A percentile compares a stretch with the other conserved stretches of the same genome.
Conservation (phyloP, 2,797 vertebrate genomes). For the Danio aesculapii region DNA sequence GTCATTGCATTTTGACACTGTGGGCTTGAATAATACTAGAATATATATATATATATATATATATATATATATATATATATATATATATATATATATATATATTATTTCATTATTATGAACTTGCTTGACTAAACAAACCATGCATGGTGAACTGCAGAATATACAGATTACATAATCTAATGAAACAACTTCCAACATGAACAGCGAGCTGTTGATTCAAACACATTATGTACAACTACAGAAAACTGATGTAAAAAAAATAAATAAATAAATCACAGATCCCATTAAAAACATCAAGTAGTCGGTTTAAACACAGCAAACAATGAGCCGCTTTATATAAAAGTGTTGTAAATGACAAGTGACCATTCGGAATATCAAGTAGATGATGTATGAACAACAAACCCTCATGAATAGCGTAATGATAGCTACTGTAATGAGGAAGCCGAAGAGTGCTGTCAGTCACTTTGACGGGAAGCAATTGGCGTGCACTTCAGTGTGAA, state of each 20-base stretch:
- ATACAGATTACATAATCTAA: neutral
- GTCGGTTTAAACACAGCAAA: neutral
- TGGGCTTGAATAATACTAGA: too few relatives aligned
- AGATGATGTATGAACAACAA: slow-evolving; percentile 26
- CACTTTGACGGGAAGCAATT: slow-evolving; percentile 28
- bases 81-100: too few relatives aligned
- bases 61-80: too few relatives aligned
- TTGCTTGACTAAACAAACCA: slow-evolving; percentile 1
- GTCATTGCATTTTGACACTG: too few relatives aligned
- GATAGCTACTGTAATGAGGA: slow-evolving; percentile 28
- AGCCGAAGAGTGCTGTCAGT: slow-evolving; percentile 21
- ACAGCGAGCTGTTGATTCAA: neutral
- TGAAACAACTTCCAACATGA: neutral
- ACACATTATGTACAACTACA: neutral
- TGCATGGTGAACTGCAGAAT: neutral
- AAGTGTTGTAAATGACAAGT: slow-evolving; percentile 3
- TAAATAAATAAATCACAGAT: too few relatives aligned
- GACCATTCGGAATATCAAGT: slow-evolving; percentile 20
- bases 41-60: too few relatives aligned
- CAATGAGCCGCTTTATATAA: slow-evolving; percentile 3
- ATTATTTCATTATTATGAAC: too few relatives aligned
- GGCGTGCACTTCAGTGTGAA: slow-evolving; percentile 25
- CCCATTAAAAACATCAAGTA: neutral
- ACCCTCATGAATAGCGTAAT: slow-evolving; percentile 13
- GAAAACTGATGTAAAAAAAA: neutral